phyloP scores from a whole-genome alignment of 2,888 invertebrate genomes.

The Dasysyrphus tricinctus region DNA sequence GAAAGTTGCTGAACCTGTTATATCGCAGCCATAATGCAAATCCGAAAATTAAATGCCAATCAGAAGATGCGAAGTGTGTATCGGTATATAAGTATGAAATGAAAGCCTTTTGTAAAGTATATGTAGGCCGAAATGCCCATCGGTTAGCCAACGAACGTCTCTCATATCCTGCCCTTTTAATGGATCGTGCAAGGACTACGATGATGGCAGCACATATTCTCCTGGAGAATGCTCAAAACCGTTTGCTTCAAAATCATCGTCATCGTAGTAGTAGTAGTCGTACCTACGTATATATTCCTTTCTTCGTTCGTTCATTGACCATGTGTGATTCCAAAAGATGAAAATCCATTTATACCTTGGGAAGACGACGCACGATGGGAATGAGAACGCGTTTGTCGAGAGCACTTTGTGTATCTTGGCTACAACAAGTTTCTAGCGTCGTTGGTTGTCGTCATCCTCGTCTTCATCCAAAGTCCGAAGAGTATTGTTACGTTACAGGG shows the following conservation, averaged over 20 bases:
- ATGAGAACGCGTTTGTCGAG: constrained; percentile 73
- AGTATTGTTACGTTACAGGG: constrained; percentile 58
- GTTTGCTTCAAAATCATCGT: constrained; percentile 26
- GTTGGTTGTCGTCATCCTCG: constrained; percentile 51
- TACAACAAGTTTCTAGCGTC: constrained; percentile 71
- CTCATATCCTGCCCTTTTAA: constrained; percentile 69
- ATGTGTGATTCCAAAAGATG: constrained; percentile 73
- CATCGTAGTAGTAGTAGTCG: constrained; percentile 21
- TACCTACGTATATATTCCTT: constrained; percentile 35
- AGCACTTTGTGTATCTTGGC: constrained; percentile 74
- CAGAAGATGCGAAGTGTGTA: background rate
- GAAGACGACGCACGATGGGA: constrained; percentile 16
- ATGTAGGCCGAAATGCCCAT: constrained; percentile 74
- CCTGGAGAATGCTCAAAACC: constrained; percentile 53
- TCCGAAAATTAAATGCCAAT: background rate
- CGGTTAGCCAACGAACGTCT: constrained; percentile 72
- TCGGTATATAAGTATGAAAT: constrained; percentile 3
- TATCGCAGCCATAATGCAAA: no score
- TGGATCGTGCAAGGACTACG: constrained; percentile 64
- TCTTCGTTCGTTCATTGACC: constrained; percentile 55
- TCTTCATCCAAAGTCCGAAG: constrained; percentile 23
- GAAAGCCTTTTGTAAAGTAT: constrained; percentile 39
- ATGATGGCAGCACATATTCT: constrained; percentile 48
- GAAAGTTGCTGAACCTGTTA: no score
- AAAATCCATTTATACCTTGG: constrained; percentile 73